Conservation (phyloP, 2,888 invertebrate genomes). For the Drosophila niveifrons region DNA sequence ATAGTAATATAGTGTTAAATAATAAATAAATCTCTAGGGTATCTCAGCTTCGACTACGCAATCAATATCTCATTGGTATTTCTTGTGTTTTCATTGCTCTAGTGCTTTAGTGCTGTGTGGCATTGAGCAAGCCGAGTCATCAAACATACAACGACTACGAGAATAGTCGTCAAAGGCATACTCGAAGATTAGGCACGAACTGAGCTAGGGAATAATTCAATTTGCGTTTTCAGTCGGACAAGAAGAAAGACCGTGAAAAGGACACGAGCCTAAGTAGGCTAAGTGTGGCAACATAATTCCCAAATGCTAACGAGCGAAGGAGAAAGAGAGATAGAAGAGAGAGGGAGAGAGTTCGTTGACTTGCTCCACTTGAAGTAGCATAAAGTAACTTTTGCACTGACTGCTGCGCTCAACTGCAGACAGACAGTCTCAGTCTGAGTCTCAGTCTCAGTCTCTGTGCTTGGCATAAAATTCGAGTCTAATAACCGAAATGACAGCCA, state of each 20-base stretch:
- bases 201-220: slow-evolving; percentile 55
- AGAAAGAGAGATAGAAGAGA: too few species aligned
- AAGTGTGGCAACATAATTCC: slow-evolving; percentile 43
- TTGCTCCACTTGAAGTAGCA: slow-evolving; percentile 5
- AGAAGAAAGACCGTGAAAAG: slow-evolving; percentile 32
- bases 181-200: slow-evolving; percentile 58
- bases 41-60: not conserved
- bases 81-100: not conserved
- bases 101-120: slow-evolving; percentile 1
- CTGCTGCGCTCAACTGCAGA: slow-evolving; percentile 11
- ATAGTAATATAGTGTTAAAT: too few species aligned
- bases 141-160: not conserved
- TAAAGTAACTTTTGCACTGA: not conserved
- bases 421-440: slow-evolving; percentile 29
- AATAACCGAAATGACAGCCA: slow-evolving; percentile 73
- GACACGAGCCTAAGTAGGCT: slow-evolving; percentile 44
- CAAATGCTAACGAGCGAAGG: slow-evolving; percentile 14
- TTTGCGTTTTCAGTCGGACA: slow-evolving; percentile 57
- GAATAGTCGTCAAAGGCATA: not conserved
- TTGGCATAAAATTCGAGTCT: slow-evolving; percentile 65
- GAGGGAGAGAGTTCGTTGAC: slow-evolving; percentile 43
- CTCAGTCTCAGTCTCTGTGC: slow-evolving; percentile 21
- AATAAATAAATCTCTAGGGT: not conserved
- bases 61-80: not conserved
- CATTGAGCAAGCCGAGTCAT: not conserved